phyloP scores from a whole-genome alignment of 2,888 invertebrate species.

The Pollenia labialis region DNA sequence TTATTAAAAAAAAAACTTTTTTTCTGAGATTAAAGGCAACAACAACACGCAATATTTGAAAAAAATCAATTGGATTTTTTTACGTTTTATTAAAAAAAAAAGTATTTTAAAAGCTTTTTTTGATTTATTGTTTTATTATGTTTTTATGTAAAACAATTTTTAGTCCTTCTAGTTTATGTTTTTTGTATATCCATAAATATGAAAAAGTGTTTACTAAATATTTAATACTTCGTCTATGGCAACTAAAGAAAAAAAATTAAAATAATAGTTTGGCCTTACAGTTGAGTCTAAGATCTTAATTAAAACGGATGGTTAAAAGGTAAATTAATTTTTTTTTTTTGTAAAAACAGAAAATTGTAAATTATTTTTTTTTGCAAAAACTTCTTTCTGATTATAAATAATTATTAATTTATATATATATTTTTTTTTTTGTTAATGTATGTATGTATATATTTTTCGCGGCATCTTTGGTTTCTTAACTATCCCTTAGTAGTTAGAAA shows the following conservation, averaged over 20 bases:
- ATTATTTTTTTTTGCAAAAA: no score
- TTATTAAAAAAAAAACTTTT: conserved; percentile 40
- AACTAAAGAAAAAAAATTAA: neutral
- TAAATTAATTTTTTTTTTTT: no score
- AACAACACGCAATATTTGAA: conserved; percentile 55
- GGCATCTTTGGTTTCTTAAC: no score
- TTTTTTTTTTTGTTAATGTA: no score
- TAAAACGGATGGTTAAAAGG: no score
- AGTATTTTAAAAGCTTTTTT: conserved; percentile 68
- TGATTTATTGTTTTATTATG: conserved; percentile 69
- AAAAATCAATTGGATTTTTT: conserved; percentile 7
- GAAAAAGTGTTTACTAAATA: neutral
- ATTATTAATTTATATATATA: no score
- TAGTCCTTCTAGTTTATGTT: conserved; percentile 8
- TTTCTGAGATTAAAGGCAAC: conserved; percentile 51
- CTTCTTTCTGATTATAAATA: no score
- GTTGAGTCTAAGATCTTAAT: no score
- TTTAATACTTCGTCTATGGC: neutral
- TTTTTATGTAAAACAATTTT: conserved; percentile 37
- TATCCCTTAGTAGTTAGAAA: no score
- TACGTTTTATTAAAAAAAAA: conserved; percentile 50
- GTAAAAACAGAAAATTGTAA: no score
- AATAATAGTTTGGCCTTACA: no score
- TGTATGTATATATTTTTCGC: no score
- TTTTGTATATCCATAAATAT: neutral